Base-by-base conservation (phyloP, 1,140 invertebrate species). In the Mesaphorura yosii region DNA sequence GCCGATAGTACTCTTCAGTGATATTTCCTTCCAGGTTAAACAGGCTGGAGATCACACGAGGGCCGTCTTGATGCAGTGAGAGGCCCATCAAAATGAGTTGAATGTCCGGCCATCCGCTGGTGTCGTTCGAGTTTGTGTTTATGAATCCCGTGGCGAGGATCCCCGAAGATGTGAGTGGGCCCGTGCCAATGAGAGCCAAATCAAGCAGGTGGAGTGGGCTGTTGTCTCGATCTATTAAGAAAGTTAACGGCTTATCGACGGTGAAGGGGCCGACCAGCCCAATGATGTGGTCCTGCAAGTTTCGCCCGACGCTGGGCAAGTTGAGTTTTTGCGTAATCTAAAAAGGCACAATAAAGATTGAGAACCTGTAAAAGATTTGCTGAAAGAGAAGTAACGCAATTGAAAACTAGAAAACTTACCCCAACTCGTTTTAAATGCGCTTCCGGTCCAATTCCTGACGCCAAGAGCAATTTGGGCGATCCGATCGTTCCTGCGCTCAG, bases 251-350 rank as follows among this genome's bases (percentile, higher is more conserved):
- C 15, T 45, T 40, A n/a, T 48, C 46, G 2, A 60, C 22, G 19
- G 41, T 46, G 25, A 60, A 56, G n/a, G 58, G 53, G 3, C 58
- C 53, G 10, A 57, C 50, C 14, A 52, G n/a, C 23, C 38, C 48
- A 2, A 65, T 54, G 1, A 56, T 48, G 28, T 73, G 73, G 51
- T 74, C 72, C 53, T 72, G 84, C 4, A 91, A 70, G 70, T 90
- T 90, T 51, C 75, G 65, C 0, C 88, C 88, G 1, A 91, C 86
- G n/a, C 82, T 83, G 0, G 84, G 79, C 28, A 80, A 40, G 51
- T 82, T 68, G 1, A 73, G 64, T 3, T 40, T 47, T 20, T 52
- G n/a, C 2, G 27, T 3, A 28, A 59, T 55, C 57, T 59, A 27
- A 19, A 48, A 47, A 25, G n/a, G 17, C 4, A 7, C 15, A 31